A percentile compares a stretch with the other conserved stretches of the same genome.
phyloP scores from a whole-genome alignment of 2,797 vertebrate genomes.

The Alosa sapidissima region DNA sequence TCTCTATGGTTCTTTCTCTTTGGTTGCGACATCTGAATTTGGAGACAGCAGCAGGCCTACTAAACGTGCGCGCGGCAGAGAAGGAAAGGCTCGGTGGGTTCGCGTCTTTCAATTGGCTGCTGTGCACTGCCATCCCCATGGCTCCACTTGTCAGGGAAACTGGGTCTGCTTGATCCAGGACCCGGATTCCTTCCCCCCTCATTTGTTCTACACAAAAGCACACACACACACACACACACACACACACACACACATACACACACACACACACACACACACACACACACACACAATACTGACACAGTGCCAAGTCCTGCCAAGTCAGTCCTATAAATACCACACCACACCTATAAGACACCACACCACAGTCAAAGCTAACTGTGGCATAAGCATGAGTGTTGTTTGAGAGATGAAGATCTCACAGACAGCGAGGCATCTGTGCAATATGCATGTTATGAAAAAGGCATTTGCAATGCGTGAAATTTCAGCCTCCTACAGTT shows the following conservation, averaged over 20 bases:
- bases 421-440: neutral
- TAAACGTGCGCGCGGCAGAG: neutral
- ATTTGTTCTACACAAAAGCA: neutral
- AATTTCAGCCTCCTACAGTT: neutral
- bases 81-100: neutral
- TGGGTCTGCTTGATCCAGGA: conserved; percentile 24
- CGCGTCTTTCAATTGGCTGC: neutral
- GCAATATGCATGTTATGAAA: neutral
- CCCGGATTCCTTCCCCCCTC: conserved; percentile 5
- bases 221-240: neutral
- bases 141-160: conserved; percentile 11
- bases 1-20: neutral
- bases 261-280: conserved; percentile 1
- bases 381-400: neutral
- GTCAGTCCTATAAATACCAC: neutral
- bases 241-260: neutral
- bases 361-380: neutral
- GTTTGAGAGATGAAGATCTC: neutral
- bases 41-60: neutral
- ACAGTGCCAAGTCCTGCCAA: neutral
- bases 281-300: neutral
- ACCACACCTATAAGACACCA: neutral
- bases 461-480: neutral
- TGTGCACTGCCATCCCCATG: conserved; percentile 6
- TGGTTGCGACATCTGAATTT: neutral